These are phyloP conservation scores for Sarcophaga bullata DNA, from an alignment of 1,140 invertebrate species.

Conservation along the genomic window DNA sequence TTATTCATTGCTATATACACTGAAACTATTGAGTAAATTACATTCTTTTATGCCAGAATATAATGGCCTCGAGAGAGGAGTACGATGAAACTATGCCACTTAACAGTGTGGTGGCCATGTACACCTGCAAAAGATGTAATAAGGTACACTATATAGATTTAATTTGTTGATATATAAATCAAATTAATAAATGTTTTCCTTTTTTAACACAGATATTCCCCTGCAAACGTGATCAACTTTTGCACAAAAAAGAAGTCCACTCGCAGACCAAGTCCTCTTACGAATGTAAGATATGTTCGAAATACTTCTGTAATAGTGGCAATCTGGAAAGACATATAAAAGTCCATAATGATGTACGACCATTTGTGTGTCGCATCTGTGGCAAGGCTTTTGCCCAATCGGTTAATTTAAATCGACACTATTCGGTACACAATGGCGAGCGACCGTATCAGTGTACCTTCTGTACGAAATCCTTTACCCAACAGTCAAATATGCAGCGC, in stretches of 20 bases:
- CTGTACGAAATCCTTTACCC: constrained; percentile 64
- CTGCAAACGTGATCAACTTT: constrained; percentile 61
- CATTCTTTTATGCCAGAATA: not conserved
- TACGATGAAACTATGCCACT: constrained; percentile 17
- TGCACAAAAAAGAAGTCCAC: constrained; percentile 62
- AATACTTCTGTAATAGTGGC: constrained; percentile 62
- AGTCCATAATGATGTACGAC: constrained; percentile 63
- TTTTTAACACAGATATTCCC: constrained; percentile 53
- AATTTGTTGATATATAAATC: not conserved
- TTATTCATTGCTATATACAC: not conserved
- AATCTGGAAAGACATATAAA: constrained; percentile 64
- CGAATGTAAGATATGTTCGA: constrained; percentile 61
- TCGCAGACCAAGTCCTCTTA: constrained; percentile 61
- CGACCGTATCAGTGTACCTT: constrained; percentile 62
- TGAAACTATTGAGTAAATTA: not conserved
- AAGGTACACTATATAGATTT: not conserved
- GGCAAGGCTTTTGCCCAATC: constrained; percentile 64
- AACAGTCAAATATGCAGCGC: constrained; percentile 65
- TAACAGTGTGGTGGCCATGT: constrained; percentile 18
- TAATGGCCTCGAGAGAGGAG: constrained; percentile 25
- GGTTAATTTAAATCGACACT: constrained; percentile 63
- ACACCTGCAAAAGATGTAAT: constrained; percentile 29
- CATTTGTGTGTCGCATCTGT: constrained; percentile 60
- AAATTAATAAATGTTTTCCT: no score
- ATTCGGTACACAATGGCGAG: constrained; percentile 63